Conservation (phyloP, 2,888 invertebrate genomes). For the Cantharis nigra region DNA sequence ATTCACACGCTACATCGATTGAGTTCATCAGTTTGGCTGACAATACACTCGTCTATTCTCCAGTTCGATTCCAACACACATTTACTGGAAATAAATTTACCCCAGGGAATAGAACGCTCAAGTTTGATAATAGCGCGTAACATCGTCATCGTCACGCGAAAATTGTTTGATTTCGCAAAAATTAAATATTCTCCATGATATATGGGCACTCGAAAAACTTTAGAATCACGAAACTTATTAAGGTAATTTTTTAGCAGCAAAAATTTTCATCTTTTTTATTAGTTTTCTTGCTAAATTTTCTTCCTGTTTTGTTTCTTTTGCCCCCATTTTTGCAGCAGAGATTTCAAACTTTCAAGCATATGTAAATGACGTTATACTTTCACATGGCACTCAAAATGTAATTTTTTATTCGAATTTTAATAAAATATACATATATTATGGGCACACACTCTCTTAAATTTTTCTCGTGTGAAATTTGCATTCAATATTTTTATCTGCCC, state of each 20-base stretch:
- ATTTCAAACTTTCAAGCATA: neutral
- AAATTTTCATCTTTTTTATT: neutral
- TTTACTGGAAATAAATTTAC: constrained; percentile 25
- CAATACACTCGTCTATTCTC: constrained; percentile 27
- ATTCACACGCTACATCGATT: constrained; percentile 18
- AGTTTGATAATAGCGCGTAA: constrained; percentile 21
- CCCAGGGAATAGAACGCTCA: constrained; percentile 20
- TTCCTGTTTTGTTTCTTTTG: neutral
- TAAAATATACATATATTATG: neutral
- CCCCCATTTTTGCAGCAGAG: neutral
- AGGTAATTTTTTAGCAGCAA: neutral
- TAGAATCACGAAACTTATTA: neutral
- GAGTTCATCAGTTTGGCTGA: constrained; percentile 25
- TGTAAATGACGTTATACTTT: neutral
- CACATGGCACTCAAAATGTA: neutral
- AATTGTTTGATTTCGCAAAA: neutral
- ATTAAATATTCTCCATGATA: neutral
- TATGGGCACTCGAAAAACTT: no score
- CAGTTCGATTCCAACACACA: constrained; percentile 24
- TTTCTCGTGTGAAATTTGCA: neutral
- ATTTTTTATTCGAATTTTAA: neutral
- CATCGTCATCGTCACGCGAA: neutral
- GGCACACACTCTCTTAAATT: neutral
- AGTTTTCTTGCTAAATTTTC: neutral
- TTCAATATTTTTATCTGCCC: neutral